phyloP scores from a whole-genome alignment of 2,888 invertebrate species.

The Chymomyza caudatula region DNA sequence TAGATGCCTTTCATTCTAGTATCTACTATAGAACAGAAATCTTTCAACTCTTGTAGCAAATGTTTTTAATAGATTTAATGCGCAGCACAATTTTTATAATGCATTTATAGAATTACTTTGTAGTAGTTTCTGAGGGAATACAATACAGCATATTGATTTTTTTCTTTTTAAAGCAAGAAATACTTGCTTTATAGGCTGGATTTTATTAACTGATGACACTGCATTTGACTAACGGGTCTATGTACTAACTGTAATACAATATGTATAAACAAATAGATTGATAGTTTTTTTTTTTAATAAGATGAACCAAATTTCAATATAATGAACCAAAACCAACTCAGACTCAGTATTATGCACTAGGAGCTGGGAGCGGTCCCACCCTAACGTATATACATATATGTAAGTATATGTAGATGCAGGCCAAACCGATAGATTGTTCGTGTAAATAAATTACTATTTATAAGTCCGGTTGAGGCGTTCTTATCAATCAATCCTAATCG shows the following conservation, averaged over 20 bases:
- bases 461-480: neutral
- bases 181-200: neutral
- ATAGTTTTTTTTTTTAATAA: neutral
- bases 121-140: neutral
- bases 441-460: neutral
- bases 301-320: neutral
- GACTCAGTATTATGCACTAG: neutral
- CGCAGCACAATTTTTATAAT: neutral
- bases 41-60: too few species aligned
- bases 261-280: neutral
- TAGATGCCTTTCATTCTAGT: too few species aligned
- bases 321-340: neutral
- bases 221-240: neutral
- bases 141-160: neutral
- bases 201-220: neutral
- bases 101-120: neutral
- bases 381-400: neutral
- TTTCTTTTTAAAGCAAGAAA: neutral
- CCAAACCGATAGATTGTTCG: too few species aligned
- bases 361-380: neutral
- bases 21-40: too few species aligned
- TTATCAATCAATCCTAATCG: conserved; percentile 24
- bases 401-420: neutral
- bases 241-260: neutral
- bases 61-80: too few species aligned